phyloP scores from a whole-genome alignment of 2,113 vertebrate species.

The Arothron firmamentum region DNA sequence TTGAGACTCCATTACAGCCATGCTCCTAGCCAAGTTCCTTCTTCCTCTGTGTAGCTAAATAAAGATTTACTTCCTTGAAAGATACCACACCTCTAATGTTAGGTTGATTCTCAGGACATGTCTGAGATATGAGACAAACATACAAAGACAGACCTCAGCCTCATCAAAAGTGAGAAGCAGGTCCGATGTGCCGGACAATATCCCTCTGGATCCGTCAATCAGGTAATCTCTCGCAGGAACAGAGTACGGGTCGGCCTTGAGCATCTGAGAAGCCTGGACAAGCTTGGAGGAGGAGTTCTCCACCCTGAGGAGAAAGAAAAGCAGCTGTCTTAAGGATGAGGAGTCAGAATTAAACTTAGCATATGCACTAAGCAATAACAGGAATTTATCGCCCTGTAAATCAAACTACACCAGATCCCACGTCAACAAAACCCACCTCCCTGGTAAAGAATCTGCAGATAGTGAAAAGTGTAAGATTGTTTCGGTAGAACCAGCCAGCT shows the following conservation, averaged over 20 bases:
- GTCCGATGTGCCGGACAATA: slow-evolving; percentile 96
- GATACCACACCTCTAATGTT: slow-evolving; percentile 39
- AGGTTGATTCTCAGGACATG: slow-evolving; percentile 29
- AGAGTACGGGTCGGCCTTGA: slow-evolving; percentile 93
- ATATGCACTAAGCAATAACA: slow-evolving; percentile 5
- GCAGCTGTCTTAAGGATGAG: slow-evolving; percentile 5
- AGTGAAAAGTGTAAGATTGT: background rate
- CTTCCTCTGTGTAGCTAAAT: slow-evolving; percentile 56
- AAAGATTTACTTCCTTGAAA: slow-evolving; percentile 63
- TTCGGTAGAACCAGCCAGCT: background rate
- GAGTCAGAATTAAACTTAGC: background rate
- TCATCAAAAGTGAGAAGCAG: slow-evolving; percentile 96
- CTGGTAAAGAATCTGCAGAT: background rate
- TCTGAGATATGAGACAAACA: slow-evolving; percentile 7
- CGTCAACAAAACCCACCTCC: slow-evolving; percentile 11
- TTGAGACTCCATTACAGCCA: slow-evolving; percentile 50
- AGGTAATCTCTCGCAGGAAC: slow-evolving; percentile 97
- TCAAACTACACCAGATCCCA: slow-evolving; percentile 11
- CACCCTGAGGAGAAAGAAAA: slow-evolving; percentile 77
- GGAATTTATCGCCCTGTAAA: slow-evolving; percentile 19
- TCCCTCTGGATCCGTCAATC: slow-evolving; percentile 95
- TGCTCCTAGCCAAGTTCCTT: slow-evolving; percentile 46
- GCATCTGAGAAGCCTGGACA: slow-evolving; percentile 93
- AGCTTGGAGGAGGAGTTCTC: slow-evolving; percentile 95
- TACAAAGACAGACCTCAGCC: slow-evolving; percentile 81